These are phyloP conservation scores for Cistogaster globosa DNA, from an alignment of 2,888 invertebrate genomes.

Conservation along the genomic window DNA sequence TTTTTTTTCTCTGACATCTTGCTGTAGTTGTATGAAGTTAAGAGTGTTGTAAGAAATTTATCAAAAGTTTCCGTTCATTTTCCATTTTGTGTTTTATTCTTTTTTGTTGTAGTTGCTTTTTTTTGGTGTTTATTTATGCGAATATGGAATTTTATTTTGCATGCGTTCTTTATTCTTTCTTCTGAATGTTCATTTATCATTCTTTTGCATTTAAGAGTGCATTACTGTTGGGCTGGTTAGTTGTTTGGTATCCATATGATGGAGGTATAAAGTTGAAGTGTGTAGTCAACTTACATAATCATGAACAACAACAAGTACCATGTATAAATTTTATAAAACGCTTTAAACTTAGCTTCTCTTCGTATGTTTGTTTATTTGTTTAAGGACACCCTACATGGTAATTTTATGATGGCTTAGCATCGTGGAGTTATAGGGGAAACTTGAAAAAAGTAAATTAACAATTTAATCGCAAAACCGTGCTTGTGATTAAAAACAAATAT, in stretches of 20 bases:
- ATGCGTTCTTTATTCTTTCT: constrained; percentile 29
- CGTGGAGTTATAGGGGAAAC: too few species aligned
- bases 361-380: not conserved
- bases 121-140: constrained; percentile 34
- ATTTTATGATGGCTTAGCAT: not conserved
- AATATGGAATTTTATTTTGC: constrained; percentile 46
- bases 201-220: constrained; percentile 33
- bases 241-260: not conserved
- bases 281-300: constrained; percentile 7
- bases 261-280: not conserved
- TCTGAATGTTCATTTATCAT: constrained; percentile 43
- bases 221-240: constrained; percentile 4
- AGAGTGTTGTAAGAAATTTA: constrained; percentile 19
- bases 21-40: not conserved
- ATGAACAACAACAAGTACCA: not conserved
- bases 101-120: not conserved
- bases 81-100: constrained; percentile 2
- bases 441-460: too few species aligned
- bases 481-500: too few species aligned
- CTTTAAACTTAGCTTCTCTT: constrained; percentile 8
- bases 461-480: too few species aligned
- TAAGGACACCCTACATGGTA: not conserved
- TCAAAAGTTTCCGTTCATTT: constrained; percentile 26
- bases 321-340: constrained; percentile 14
- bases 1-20: constrained; percentile 1